phyloP scores from a whole-genome alignment of 2,888 invertebrate genomes.

The Leucozona laternaria region DNA sequence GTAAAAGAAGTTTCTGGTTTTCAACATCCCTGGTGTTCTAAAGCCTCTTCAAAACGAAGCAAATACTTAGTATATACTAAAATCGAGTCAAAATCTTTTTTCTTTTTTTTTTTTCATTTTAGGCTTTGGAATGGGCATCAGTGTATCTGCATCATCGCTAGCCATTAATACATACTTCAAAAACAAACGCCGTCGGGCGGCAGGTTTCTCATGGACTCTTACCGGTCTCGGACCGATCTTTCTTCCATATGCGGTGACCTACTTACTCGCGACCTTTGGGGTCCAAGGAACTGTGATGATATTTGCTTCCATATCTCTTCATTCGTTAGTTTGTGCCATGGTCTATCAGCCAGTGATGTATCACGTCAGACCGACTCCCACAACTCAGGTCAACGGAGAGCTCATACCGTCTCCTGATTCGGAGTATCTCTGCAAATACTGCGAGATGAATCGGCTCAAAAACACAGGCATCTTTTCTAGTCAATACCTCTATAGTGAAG shows the following conservation, averaged over 20 bases:
- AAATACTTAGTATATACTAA: too few species aligned
- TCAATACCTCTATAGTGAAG: conserved; percentile 85
- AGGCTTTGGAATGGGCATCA: conserved; percentile 87
- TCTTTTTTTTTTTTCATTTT: conserved; percentile 2
- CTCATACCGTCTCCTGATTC: conserved; percentile 63
- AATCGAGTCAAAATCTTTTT: too few species aligned
- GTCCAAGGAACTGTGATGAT: conserved; percentile 88
- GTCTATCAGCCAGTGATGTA: conserved; percentile 90
- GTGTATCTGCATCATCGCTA: conserved; percentile 88
- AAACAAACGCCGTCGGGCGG: conserved; percentile 88
- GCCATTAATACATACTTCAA: conserved; percentile 91
- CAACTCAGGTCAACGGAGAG: conserved; percentile 35
- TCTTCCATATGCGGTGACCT: conserved; percentile 89
- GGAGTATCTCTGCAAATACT: conserved; percentile 79
- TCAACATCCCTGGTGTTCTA: too few species aligned
- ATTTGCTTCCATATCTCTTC: conserved; percentile 88
- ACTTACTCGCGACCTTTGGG: conserved; percentile 86
- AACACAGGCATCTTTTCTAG: conserved; percentile 84
- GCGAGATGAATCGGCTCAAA: conserved; percentile 79
- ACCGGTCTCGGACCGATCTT: conserved; percentile 90
- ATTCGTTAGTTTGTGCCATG: conserved; percentile 88
- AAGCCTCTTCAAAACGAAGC: too few species aligned
- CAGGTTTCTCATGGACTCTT: conserved; percentile 89
- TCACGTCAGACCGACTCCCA: conserved; percentile 85
- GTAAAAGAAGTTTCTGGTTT: conserved; percentile 25